These are phyloP conservation scores for Hylia prasina DNA, from an alignment of 2,113 vertebrate species.

Conservation along the genomic window DNA sequence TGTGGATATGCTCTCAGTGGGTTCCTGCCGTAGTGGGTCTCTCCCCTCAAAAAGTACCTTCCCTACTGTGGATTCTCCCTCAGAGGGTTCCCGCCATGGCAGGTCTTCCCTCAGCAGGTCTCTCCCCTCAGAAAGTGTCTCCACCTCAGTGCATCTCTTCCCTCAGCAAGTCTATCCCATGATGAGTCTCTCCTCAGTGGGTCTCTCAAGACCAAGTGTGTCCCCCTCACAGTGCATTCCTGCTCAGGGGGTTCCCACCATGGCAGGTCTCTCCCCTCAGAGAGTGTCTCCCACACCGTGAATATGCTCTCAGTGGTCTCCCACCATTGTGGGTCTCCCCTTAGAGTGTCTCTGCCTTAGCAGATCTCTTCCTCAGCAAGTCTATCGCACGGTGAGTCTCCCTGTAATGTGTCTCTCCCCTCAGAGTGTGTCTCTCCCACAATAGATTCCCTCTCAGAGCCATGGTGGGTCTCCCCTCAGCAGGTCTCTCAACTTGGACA, in stretches of 20 bases:
- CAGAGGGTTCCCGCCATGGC: rapidly evolving
- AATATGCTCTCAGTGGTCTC: not conserved
- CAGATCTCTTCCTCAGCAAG: not conserved
- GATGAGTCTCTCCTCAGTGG: not conserved
- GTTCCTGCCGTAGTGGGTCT: rapidly evolving
- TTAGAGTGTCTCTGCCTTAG: not conserved
- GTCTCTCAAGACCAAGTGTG: not conserved
- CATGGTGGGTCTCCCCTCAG: not conserved
- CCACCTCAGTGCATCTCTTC: not conserved
- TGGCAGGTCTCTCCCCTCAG: not conserved
- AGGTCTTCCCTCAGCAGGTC: not conserved
- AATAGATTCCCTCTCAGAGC: not conserved
- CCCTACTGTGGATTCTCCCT: not conserved
- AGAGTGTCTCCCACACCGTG: not conserved
- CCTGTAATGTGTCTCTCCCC: rapidly evolving
- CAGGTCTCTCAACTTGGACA: not conserved
- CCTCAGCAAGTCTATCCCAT: not conserved
- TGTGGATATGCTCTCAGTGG: not conserved
- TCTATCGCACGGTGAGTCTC: not conserved
- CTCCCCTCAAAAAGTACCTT: not conserved
- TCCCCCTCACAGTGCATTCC: not conserved
- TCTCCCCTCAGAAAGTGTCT: not conserved
- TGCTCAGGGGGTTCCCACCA: rapidly evolving
- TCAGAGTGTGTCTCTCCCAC: not conserved
- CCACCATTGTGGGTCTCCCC: too few species aligned